A percentile compares a stretch with the other conserved stretches of the same genome.
phyloP scores from a whole-genome alignment of 2,797 vertebrate species.

The Gadopsis marmoratus region DNA sequence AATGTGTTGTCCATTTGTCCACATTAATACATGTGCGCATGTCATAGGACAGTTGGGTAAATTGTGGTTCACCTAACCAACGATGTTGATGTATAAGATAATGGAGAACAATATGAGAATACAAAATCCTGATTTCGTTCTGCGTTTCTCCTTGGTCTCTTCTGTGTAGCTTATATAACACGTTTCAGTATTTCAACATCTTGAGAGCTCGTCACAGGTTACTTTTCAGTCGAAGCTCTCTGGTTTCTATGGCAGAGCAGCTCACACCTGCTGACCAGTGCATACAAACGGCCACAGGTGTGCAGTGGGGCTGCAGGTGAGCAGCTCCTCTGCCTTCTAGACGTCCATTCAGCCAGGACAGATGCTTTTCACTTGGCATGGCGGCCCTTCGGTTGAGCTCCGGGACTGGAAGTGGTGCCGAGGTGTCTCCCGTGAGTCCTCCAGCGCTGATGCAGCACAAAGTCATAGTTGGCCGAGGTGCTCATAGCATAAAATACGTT shows the following conservation, averaged over 20 bases:
- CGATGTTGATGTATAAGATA: not conserved
- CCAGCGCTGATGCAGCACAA: slow-evolving; percentile 86
- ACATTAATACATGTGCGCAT: not conserved
- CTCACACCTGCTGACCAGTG: slow-evolving; percentile 3
- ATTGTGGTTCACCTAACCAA: slow-evolving; percentile 10
- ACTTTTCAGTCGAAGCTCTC: slow-evolving; percentile 12
- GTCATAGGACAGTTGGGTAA: not conserved
- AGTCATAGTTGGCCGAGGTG: slow-evolving; percentile 88
- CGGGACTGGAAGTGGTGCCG: slow-evolving; percentile 68
- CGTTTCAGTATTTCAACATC: not conserved
- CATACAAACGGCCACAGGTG: not conserved
- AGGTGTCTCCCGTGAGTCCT: slow-evolving; percentile 60
- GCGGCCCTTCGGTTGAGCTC: slow-evolving; percentile 53
- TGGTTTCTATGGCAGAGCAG: not conserved
- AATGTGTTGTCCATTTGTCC: not conserved
- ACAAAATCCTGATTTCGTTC: not conserved
- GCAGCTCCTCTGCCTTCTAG: not conserved
- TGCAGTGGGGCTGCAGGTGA: not conserved
- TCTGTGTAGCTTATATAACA: not conserved
- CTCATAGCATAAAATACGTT: slow-evolving; percentile 96
- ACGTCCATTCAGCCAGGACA: not conserved
- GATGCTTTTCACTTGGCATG: slow-evolving; percentile 65
- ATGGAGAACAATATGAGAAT: not conserved
- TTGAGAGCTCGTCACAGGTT: not conserved
- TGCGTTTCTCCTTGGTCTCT: slow-evolving; percentile 1